Conservation (phyloP, 2,113 vertebrate genomes). For the Plotosus lineatus region DNA sequence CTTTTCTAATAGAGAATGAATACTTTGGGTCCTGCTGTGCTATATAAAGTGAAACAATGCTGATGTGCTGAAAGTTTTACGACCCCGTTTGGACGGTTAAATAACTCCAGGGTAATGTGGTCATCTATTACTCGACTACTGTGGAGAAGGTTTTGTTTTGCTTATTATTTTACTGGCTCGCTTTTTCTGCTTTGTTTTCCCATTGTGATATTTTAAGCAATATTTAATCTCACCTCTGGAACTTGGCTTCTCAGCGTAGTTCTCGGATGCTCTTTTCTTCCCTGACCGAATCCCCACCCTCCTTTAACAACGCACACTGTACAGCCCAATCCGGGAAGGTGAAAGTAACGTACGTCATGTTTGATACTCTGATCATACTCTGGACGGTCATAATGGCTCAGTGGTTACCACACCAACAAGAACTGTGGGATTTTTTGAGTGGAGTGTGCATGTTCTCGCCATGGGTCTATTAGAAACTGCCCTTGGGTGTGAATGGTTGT, state of each 20-base stretch:
- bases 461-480: no score
- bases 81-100: neutral
- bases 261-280: neutral
- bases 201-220: neutral
- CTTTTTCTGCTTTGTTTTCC: neutral
- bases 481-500: no score
- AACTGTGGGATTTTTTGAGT: no score
- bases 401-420: no score
- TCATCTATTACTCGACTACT: neutral
- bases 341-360: no score
- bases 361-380: no score
- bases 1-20: neutral
- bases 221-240: neutral
- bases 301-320: neutral
- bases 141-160: neutral
- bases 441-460: no score
- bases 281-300: rapidly evolving
- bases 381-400: no score
- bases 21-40: no score
- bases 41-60: neutral
- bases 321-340: neutral
- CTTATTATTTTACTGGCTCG: neutral
- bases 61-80: neutral
- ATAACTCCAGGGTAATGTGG: neutral
- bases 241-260: neutral